These are phyloP conservation scores for Mizuhopecten yessoensis DNA, from an alignment of 1,140 invertebrate species.

Conservation along the genomic window DNA sequence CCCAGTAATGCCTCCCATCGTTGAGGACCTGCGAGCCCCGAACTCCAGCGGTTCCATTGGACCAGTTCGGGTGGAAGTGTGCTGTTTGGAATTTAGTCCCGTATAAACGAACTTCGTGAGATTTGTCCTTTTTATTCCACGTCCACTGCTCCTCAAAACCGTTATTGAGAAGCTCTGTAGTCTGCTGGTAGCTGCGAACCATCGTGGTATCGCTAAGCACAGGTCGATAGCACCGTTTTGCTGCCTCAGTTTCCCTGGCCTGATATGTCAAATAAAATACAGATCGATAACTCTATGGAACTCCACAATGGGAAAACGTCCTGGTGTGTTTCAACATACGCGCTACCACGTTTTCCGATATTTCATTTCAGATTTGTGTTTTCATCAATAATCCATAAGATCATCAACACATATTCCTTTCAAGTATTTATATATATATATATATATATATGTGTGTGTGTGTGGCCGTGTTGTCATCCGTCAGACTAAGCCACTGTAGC, in stretches of 20 bases:
- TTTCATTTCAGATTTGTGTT: constrained; percentile 6
- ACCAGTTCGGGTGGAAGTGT: constrained; percentile 90
- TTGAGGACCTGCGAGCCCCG: constrained; percentile 87
- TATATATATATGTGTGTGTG: too few relatives aligned
- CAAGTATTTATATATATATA: too few relatives aligned
- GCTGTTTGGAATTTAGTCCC: constrained; percentile 83
- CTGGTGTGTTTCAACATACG: neutral
- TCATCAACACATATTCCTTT: neutral
- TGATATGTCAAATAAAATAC: neutral
- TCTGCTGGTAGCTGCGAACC: neutral
- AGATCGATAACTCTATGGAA: neutral
- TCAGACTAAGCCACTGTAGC: neutral
- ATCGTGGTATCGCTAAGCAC: constrained; percentile 5
- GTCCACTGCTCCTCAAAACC: constrained; percentile 88
- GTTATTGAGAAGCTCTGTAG: constrained; percentile 62
- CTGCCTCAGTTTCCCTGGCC: constrained; percentile 15
- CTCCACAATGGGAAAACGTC: constrained; percentile 1
- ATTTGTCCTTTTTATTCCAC: constrained; percentile 87
- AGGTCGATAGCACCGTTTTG: constrained; percentile 31
- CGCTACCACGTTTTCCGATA: neutral
- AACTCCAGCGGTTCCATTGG: constrained; percentile 89
- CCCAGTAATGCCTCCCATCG: constrained; percentile 88
- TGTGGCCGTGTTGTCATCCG: too few relatives aligned
- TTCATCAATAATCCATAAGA: neutral
- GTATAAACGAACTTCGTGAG: constrained; percentile 87